Percentiles rank a stretch among this genome's conserved stretches.
Conservation (phyloP, 2,888 invertebrate genomes). For the Cantharis flavilabris region DNA sequence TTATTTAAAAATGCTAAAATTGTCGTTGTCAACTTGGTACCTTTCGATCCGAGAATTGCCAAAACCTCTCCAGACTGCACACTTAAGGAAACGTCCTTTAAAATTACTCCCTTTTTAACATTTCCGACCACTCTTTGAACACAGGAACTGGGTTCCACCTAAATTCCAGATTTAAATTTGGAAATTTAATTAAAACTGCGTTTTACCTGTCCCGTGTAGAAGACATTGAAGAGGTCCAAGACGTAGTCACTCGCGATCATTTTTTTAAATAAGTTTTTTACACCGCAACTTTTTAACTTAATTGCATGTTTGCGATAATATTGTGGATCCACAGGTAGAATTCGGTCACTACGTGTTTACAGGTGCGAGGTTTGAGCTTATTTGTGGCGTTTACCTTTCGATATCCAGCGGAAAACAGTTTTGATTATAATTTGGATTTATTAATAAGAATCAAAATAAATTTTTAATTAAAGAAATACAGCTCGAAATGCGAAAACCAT, state of each 20-base stretch:
- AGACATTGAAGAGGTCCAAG: constrained; percentile 85
- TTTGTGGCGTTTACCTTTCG: constrained; percentile 19
- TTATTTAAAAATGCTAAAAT: neutral
- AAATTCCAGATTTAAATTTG: constrained; percentile 25
- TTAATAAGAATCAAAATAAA: neutral
- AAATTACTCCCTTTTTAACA: constrained; percentile 81
- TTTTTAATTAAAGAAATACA: neutral
- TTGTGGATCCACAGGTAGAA: neutral
- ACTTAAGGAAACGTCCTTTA: constrained; percentile 90
- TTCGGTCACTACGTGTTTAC: neutral
- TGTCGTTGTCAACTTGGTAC: constrained; percentile 53
- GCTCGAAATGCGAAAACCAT: neutral
- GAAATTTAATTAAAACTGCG: neutral
- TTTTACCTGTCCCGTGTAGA: constrained; percentile 83
- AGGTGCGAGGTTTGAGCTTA: constrained; percentile 4
- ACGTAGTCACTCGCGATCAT: constrained; percentile 86
- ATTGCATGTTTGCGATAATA: neutral
- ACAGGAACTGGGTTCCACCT: constrained; percentile 83
- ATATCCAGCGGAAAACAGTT: constrained; percentile 12
- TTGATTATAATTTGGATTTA: constrained; percentile 1
- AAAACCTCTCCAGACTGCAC: constrained; percentile 93
- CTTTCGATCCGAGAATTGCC: constrained; percentile 91
- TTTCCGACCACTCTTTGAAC: constrained; percentile 75
- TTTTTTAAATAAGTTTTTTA: constrained; percentile 2
- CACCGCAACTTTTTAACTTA: neutral